Base-by-base conservation (phyloP, 2,113 vertebrate species). In the Monarcha castaneiventris region DNA sequence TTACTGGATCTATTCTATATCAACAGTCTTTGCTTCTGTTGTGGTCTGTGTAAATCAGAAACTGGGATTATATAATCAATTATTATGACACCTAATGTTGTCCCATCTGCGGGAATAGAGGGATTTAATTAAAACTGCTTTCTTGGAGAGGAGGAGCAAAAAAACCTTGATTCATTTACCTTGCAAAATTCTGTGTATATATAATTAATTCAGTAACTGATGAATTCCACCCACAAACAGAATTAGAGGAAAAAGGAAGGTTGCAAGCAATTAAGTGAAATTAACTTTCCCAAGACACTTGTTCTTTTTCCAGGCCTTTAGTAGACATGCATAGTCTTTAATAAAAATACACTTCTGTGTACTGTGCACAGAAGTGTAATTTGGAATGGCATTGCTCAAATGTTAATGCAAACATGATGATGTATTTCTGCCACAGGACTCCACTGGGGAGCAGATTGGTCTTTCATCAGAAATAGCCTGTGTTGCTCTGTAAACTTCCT, bases 11-110 rank as follows among this genome's bases (percentile, higher is more conserved):
- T 92, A 7, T 94, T 92, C 82, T 79, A 7, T 68, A 74, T 64
- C 74, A 82, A n/a, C 56, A 87, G 46, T 63, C 61, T 79, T 92
- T 73, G 37, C 85, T 92, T 90, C 77, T 78, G 13, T 69, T 90
- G 94, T 79, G 52, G 49, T 81, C 33, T 63, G 62, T 90, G 80
- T 78, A 92, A 94, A 92, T 46, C 80, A 66, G 87, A 91, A 84
- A 61, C 26, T 41, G 46, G 44, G 49, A 67, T 94, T 94, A 49
- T 49, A 54, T 35, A 2, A 84, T 84, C 10, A 4, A 58, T 88
- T 93, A 75, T 59, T 63, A 44, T 68, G 58, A 58, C 63, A 74
- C 33, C 55, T 83, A 56, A 63, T 9, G 10, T 59, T 8, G 16
- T 46, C 30, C 46, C 25, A 41, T 63, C 61, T 87, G 61, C 16